A percentile compares a stretch with the other conserved stretches of the same genome.
Evolutionary conservation across 1,140 invertebrate genomes (phyloP).

Genomic region (Gonatopus flavifemur): DNA sequence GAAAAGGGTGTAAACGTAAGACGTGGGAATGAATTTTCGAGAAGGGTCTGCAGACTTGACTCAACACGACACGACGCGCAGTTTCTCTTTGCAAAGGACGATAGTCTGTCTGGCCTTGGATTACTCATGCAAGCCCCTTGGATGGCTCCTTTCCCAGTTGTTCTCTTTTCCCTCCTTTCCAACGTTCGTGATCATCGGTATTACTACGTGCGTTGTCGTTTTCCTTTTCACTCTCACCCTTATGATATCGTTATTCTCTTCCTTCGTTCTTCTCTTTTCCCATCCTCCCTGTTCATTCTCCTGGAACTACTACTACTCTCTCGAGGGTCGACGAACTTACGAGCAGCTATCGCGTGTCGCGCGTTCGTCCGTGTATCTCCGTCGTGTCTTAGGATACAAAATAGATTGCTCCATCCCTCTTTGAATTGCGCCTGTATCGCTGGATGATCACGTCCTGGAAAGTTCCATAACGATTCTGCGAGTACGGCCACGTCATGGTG

Average conservation of each 20-base stretch:
- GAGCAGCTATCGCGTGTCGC: background rate
- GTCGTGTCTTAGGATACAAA: too few relatives aligned
- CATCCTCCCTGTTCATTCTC: background rate
- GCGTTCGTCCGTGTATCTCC: too few relatives aligned
- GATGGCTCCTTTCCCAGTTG: background rate
- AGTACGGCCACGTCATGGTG: too few relatives aligned
- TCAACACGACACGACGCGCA: background rate
- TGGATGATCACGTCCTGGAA: constrained; percentile 10
- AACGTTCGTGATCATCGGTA: background rate
- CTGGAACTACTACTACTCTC: constrained; percentile 11
- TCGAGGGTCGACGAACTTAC: constrained; percentile 1
- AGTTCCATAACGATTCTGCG: background rate
- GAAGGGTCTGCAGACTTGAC: constrained; percentile 6
- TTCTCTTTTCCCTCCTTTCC: background rate
- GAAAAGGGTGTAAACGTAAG: too few relatives aligned
- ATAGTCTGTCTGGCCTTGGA: constrained; percentile 8
- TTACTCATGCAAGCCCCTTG: constrained; percentile 1
- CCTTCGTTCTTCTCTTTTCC: constrained; percentile 2
- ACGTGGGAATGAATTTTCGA: too few relatives aligned
- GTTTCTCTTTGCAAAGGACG: too few relatives aligned
- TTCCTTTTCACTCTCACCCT: background rate
- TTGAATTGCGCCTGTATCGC: too few relatives aligned
- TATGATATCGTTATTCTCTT: constrained; percentile 2
- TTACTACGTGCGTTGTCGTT: background rate
- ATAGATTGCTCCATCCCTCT: too few relatives aligned